These are phyloP conservation scores for Syrmaticus mikado DNA, from an alignment of 2,113 vertebrate genomes.

Conservation along the genomic window DNA sequence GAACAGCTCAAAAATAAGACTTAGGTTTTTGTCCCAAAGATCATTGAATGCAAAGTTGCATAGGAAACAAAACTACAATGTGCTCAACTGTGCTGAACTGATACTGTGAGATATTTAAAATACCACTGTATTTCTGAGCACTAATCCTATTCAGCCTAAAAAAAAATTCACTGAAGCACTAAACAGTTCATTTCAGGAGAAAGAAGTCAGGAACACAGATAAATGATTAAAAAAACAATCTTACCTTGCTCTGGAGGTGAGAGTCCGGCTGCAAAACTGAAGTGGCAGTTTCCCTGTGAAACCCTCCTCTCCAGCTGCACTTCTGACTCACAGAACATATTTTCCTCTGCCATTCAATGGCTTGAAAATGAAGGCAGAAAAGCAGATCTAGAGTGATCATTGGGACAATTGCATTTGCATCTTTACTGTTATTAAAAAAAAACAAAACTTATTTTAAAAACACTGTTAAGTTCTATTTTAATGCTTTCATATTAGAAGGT, in stretches of 20 bases:
- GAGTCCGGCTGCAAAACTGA: background rate
- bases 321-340: background rate
- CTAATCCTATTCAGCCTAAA: background rate
- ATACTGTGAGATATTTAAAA: background rate
- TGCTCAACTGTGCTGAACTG: background rate
- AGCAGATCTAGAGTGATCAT: background rate
- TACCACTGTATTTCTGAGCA: background rate
- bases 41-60: background rate
- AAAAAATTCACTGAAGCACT: background rate
- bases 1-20: background rate
- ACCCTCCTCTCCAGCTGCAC: background rate
- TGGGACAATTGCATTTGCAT: background rate
- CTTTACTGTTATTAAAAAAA: background rate
- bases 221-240: background rate
- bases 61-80: background rate
- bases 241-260: background rate
- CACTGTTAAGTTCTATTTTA: background rate
- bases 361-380: background rate
- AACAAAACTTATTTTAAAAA: background rate
- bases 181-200: background rate
- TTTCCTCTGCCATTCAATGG: background rate
- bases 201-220: accelerated
- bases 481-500: background rate
- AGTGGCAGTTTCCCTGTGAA: background rate
- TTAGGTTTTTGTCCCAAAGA: background rate